Base-by-base conservation (phyloP, 2,888 invertebrate species). In the Sphaerophoria rueppellii region DNA sequence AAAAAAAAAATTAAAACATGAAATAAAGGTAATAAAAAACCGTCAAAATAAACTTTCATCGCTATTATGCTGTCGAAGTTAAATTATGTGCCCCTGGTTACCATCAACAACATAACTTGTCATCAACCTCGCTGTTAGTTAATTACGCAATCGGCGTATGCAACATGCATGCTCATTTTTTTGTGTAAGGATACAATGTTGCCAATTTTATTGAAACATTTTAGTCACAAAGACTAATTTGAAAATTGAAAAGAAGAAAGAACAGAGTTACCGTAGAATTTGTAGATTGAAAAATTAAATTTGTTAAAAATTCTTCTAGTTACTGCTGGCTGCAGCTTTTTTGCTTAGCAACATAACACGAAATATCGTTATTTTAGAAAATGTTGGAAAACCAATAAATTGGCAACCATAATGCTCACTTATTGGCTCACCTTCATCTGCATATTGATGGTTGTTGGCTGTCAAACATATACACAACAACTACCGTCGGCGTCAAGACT, bases 381-480 rank as follows among this genome's bases (percentile, higher is more conserved):
- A 2, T 43, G 11, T 43, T 54, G 34, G 34, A 55, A 58, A 40
- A 37, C 6, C 3, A 43, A 6, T 12, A 16, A 43, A 16, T 6
- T 52, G 60, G 60, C 24, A 43, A 60, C 24, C 60, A 58, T 58
- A 2, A 24, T 4, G 7, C 65, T 60, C 77, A 71, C 24, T 50
- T 54, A 73, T 77, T 73, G 80, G 77, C 85, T 81, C 85, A 80
- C 80, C 76, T 76, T 81, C 80, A 85, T 85, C 80, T 85, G 81
- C 85, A 85, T 85, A 85, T 77, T 77, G 85, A 85, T 81, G 58
- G 67, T 70, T 85, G 85, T 85, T 80, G 75, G 54, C 80, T 80
- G 72, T 85, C 80, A 73, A 73, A 80, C 72, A 63, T 71, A 2
- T 24, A 70, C 52, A 70, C 65, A 65, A 63, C 63, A 67, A 58